Percentiles rank a stretch among this genome's conserved stretches.
phyloP scores from a whole-genome alignment of 1,140 invertebrate species.

The Pseudomyrmex cubaensis region DNA sequence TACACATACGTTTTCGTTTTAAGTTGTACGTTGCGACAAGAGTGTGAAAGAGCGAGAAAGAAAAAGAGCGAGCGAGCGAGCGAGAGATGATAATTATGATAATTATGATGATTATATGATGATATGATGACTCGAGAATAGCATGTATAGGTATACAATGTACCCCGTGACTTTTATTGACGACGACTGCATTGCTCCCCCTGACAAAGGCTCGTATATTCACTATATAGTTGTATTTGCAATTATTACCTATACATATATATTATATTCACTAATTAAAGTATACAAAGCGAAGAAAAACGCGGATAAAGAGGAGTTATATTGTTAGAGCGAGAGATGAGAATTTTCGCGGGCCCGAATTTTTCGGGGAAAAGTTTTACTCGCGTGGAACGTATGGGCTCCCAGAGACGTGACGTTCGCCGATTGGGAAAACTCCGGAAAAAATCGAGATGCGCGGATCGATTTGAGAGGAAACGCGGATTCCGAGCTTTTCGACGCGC shows the following conservation, averaged over 20 bases:
- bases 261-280: constrained; percentile 79
- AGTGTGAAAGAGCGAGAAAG: constrained; percentile 7
- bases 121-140: constrained; percentile 51
- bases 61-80: background rate
- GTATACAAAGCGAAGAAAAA: constrained; percentile 59
- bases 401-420: background rate
- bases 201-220: constrained; percentile 82
- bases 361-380: constrained; percentile 20
- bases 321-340: constrained; percentile 57
- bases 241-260: constrained; percentile 79
- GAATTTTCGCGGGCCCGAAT: background rate
- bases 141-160: constrained; percentile 61
- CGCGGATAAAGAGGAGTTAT: constrained; percentile 66
- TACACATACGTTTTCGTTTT: background rate
- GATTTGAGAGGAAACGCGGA: background rate
- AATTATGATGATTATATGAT: constrained; percentile 45
- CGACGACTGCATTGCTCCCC: constrained; percentile 79
- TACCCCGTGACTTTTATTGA: constrained; percentile 76
- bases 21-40: constrained; percentile 15
- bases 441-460: background rate
- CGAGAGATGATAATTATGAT: background rate
- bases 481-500: constrained; percentile 5
- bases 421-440: background rate
- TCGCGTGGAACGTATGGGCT: constrained; percentile 48
- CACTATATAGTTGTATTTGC: constrained; percentile 81